phyloP scores from a whole-genome alignment of 1,140 invertebrate species.

The Procambarus virginalis region DNA sequence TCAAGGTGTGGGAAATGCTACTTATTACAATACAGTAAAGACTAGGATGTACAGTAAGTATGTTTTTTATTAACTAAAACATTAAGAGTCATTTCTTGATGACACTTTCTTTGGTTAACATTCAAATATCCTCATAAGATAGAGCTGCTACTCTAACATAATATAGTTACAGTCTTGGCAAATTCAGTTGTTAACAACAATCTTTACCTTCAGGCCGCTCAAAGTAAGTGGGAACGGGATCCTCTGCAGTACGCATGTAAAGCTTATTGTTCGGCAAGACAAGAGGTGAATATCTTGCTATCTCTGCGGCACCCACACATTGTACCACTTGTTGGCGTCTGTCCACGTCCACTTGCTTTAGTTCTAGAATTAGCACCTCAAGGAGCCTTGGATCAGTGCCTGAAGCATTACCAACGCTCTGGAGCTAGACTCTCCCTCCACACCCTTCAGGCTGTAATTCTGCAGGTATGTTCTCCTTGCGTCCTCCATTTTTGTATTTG shows the following conservation, averaged over 20 bases:
- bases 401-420: slow-evolving; percentile 87
- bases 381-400: slow-evolving; percentile 88
- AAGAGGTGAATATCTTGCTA: slow-evolving; percentile 92
- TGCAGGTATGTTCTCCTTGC: slow-evolving; percentile 80
- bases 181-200: not conserved
- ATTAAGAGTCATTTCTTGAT: too few relatives aligned
- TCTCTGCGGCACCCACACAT: slow-evolving; percentile 92
- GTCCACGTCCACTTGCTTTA: slow-evolving; percentile 90
- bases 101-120: too few relatives aligned
- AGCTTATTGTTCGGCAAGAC: slow-evolving; percentile 94
- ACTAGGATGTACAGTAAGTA: too few relatives aligned
- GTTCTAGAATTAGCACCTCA: slow-evolving; percentile 93
- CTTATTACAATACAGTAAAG: too few relatives aligned
- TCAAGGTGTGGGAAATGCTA: too few relatives aligned
- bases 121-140: not conserved
- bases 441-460: slow-evolving; percentile 87
- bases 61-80: too few relatives aligned
- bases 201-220: slow-evolving; percentile 78
- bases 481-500: not conserved
- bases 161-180: not conserved
- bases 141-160: not conserved
- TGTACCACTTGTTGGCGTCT: slow-evolving; percentile 92
- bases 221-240: slow-evolving; percentile 93
- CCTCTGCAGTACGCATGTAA: slow-evolving; percentile 92
- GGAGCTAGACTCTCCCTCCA: slow-evolving; percentile 87